Percentiles rank a stretch among this genome's conserved stretches.
Evolutionary conservation across 1,140 invertebrate genomes (phyloP).

Genomic region (Sarcophaga peregrina): DNA sequence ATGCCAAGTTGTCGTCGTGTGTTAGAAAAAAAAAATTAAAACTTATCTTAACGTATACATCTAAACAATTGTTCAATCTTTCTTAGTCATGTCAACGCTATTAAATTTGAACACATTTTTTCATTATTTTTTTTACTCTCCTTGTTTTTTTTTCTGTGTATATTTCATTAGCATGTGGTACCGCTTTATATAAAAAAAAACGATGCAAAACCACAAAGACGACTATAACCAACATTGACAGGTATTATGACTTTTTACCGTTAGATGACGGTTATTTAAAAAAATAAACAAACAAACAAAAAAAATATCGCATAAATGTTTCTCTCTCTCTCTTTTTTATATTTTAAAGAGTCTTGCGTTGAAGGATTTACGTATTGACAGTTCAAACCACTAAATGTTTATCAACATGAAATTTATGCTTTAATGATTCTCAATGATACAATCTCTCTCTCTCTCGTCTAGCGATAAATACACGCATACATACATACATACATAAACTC

Average conservation of each 20-base stretch:
- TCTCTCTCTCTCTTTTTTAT: neutral
- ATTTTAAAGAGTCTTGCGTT: neutral
- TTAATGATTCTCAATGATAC: slow-evolving; percentile 15
- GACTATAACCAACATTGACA: slow-evolving; percentile 1
- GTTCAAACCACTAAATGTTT: slow-evolving; percentile 24
- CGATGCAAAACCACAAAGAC: neutral
- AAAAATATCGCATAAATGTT: too few species aligned
- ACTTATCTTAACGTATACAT: slow-evolving; percentile 15
- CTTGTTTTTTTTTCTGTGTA: neutral
- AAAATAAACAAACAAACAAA: too few species aligned
- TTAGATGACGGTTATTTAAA: neutral
- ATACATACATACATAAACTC: neutral
- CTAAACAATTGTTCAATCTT: slow-evolving; percentile 17
- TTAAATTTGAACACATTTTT: too few species aligned
- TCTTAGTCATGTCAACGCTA: neutral
- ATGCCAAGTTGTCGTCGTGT: too few species aligned
- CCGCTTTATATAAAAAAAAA: neutral
- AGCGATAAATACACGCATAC: neutral
- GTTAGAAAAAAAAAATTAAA: neutral
- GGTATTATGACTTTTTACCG: slow-evolving; percentile 24
- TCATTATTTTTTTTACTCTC: neutral
- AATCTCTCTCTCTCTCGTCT: neutral
- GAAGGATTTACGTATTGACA: slow-evolving; percentile 26
- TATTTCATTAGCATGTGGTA: slow-evolving; percentile 24
- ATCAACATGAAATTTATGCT: slow-evolving; percentile 13